Base-by-base conservation (phyloP, 1,140 invertebrate species). In the Batillaria attramentaria region DNA sequence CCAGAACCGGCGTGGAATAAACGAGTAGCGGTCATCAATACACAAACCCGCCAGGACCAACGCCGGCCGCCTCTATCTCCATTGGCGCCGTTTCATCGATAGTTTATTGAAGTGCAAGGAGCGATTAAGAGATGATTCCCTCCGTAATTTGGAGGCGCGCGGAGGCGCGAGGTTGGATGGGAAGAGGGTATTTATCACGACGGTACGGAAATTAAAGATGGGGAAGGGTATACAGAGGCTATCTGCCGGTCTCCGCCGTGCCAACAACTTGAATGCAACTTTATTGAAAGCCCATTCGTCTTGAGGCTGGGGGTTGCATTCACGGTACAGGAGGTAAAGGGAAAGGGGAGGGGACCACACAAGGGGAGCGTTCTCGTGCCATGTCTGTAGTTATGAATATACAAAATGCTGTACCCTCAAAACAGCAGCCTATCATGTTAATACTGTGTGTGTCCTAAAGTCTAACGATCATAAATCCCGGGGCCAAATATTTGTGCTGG, bases 211-310 rank as follows among this genome's bases (percentile, higher is more conserved):
- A 69, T 69, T 24, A 69, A 69, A 69, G 66, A 3, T 41, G 37
- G 66, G 66, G 20, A n/a, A 24, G 66, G 35, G 24, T 13, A 13
- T 16, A 6, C 16, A 13, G 35, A n/a, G 39, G 66, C 43, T 69
- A 69, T 69, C 66, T 41, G 62, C 20, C 33, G 24, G 62, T 16
- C 16, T 6, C 18, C 18, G 35, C 66, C 35, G 35, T 69, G 66
- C 18, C 66, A 69, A 69, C 66, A 42, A 69, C 66, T 69, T 69
- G 66, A 69, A 69, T 69, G 66, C 37, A 69, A 69, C 66, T 69
- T 69, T 69, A 69, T 69, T 69, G 66, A 69, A 69, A 69, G 37
- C 66, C 43, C 66, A 42, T 69, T 41, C 66, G 24, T 69, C 66
- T 69, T 42, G 37, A 69, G 43, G 66, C 4, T 5, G 57, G 8